A percentile compares a stretch with the other conserved stretches of the same genome.
phyloP scores from a whole-genome alignment of 2,113 vertebrate genomes.

The Synodontis membranacea region DNA sequence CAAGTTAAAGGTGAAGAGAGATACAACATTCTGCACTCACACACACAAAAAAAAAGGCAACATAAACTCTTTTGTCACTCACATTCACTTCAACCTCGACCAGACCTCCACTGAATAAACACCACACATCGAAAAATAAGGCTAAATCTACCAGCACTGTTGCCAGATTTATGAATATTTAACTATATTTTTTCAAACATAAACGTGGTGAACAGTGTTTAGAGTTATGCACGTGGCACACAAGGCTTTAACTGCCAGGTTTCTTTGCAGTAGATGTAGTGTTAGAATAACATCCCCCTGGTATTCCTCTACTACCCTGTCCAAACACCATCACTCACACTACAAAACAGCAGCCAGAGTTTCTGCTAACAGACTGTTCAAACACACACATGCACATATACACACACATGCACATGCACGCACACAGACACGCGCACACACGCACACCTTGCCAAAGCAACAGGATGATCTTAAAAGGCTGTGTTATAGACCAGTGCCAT shows the following conservation, averaged over 20 bases:
- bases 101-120: background rate
- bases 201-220: background rate
- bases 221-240: background rate
- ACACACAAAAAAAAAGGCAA: background rate
- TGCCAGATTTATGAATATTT: background rate
- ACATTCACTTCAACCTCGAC: background rate
- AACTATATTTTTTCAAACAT: background rate
- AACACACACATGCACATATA: background rate
- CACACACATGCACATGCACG: background rate
- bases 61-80: background rate
- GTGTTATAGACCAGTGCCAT: constrained; percentile 13
- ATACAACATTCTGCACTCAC: too few species aligned
- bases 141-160: background rate
- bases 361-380: constrained; percentile 28
- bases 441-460: background rate
- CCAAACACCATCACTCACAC: constrained; percentile 45
- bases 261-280: constrained; percentile 24
- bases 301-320: constrained; percentile 32
- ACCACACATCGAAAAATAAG: background rate
- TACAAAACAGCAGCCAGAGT: constrained; percentile 1
- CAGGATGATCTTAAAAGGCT: constrained; percentile 19
- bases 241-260: constrained; percentile 15
- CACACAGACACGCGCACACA: background rate
- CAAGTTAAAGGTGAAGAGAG: background rate
- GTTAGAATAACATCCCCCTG: constrained; percentile 43